Evolutionary conservation across 2,797 vertebrate genomes (phyloP).

Genomic region (Hylomyscus alleni): DNA sequence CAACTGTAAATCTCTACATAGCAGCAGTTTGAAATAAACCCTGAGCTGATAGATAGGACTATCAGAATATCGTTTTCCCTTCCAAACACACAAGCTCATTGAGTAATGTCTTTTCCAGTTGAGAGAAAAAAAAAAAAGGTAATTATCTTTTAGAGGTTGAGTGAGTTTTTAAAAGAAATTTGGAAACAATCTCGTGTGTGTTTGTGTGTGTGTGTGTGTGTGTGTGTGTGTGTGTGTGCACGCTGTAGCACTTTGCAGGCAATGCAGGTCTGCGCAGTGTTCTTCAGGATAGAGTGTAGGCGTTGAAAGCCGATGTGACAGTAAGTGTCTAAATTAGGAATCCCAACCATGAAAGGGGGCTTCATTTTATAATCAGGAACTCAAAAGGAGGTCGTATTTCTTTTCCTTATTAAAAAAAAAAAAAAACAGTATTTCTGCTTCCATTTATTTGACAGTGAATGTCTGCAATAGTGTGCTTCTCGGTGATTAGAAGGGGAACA

Average conservation of each 20-base stretch:
- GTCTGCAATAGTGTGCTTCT: slow-evolving; percentile 86
- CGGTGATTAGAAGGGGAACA: slow-evolving; percentile 75
- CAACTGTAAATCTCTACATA: slow-evolving; percentile 84
- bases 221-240: neutral
- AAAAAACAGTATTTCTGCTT: slow-evolving; percentile 81
- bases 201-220: slow-evolving; percentile 38
- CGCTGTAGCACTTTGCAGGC: slow-evolving; percentile 94
- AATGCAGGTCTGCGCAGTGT: slow-evolving; percentile 98
- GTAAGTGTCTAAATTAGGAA: slow-evolving; percentile 90
- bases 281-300: slow-evolving; percentile 92
- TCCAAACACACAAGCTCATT: slow-evolving; percentile 72
- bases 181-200: slow-evolving; percentile 82
- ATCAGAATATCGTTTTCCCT: slow-evolving; percentile 80
- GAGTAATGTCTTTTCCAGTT: slow-evolving; percentile 77
- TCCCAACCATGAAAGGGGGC: slow-evolving; percentile 88
- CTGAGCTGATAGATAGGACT: slow-evolving; percentile 65
- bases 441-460: slow-evolving; percentile 72
- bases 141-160: slow-evolving; percentile 75
- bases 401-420: slow-evolving; percentile 66
- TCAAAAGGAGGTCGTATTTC: slow-evolving; percentile 82
- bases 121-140: slow-evolving; percentile 66
- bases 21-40: slow-evolving; percentile 72
- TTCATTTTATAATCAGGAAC: slow-evolving; percentile 86
- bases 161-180: slow-evolving; percentile 75
- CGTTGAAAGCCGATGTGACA: slow-evolving; percentile 93